Base-by-base conservation (phyloP, 2,797 vertebrate genomes). In the Merluccius polli region DNA sequence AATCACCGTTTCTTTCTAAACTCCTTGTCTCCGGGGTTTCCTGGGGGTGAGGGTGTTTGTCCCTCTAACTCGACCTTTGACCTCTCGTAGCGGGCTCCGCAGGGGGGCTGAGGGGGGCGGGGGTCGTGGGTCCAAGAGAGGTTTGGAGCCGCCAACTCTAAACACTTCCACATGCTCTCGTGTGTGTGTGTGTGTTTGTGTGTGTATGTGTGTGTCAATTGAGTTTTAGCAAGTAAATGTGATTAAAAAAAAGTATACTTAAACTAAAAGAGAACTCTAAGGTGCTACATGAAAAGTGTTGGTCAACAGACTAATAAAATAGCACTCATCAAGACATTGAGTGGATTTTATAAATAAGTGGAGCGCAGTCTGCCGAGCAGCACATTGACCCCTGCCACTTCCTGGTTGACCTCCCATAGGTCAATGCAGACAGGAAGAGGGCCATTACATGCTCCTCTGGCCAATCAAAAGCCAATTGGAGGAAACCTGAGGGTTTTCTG, bases 111-210 rank as follows among this genome's bases (percentile, higher is more conserved):
- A 88, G 87, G 79, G 89, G 85, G 31, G 80, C 75, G 35, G n/a
- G 77, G 78, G 70, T 48, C 81, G 83, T 27, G 59, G 78, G 72
- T 80, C 84, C 83, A 82, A 79, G 71, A 38, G 72, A 85, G 79
- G 86, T 87, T 84, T 78, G 77, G n/a, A 77, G 77, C 79, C 68
- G 78, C 70, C 65, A 30, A 63, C 73, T 68, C 76, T 90, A 89
- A 91, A 86, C 5, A 81, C 63, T 89, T 89, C 86, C 87, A 90
- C 85, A 89, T 90, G 90, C 78, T 78, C 33, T 52, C 68, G 41
- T 65, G 48, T 74, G 75, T 80, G 65, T 69, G 74, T 35, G 32
- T 71, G 70, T 71, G 70, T 71, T 32, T 72, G 70, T 78, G 59
- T 72, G 67, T 73, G 48, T 32, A n/a, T 32, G 65, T 35, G 24